Conservation (phyloP, 2,797 vertebrate genomes). For the Muraenolepis orangiensis region DNA sequence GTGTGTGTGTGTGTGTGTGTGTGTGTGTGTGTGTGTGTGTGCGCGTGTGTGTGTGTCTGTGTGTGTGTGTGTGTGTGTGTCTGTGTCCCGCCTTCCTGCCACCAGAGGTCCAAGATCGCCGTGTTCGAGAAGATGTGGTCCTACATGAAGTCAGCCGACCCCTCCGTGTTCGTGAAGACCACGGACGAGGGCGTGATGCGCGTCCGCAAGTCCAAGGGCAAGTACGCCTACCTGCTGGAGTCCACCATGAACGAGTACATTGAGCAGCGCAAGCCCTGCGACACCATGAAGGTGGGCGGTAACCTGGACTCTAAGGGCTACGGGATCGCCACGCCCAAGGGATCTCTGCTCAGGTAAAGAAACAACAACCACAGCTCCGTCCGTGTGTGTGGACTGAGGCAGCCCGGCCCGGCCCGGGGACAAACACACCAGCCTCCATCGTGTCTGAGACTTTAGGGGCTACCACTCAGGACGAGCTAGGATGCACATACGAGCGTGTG, state of each 20-base stretch:
- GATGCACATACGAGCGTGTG: conserved; percentile 17
- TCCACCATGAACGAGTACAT: conserved; percentile 99
- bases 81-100: neutral
- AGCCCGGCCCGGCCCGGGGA: conserved; percentile 22
- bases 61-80: neutral
- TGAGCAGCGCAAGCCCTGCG: conserved; percentile 95
- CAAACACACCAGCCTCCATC: conserved; percentile 23
- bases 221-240: conserved; percentile 97
- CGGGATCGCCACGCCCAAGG: conserved; percentile 97
- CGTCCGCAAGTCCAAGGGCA: conserved; percentile 97
- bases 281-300: conserved; percentile 99
- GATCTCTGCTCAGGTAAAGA: conserved; percentile 92
- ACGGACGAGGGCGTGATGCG: conserved; percentile 96
- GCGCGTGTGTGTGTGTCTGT: neutral
- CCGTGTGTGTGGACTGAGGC: conserved; percentile 16
- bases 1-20: neutral
- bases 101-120: conserved; percentile 98
- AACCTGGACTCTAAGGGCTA: conserved; percentile 99
- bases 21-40: neutral
- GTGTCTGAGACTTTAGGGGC: neutral
- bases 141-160: conserved; percentile 98
- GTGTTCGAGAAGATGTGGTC: conserved; percentile 99
- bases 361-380: too few relatives aligned
- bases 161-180: conserved; percentile 97
- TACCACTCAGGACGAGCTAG: neutral